Percentiles rank a stretch among this genome's conserved stretches.
These are phyloP conservation scores for Eucidaris tribuloides DNA, from an alignment of 35 echinoderm and acorn worm species.

Conservation along the genomic window DNA sequence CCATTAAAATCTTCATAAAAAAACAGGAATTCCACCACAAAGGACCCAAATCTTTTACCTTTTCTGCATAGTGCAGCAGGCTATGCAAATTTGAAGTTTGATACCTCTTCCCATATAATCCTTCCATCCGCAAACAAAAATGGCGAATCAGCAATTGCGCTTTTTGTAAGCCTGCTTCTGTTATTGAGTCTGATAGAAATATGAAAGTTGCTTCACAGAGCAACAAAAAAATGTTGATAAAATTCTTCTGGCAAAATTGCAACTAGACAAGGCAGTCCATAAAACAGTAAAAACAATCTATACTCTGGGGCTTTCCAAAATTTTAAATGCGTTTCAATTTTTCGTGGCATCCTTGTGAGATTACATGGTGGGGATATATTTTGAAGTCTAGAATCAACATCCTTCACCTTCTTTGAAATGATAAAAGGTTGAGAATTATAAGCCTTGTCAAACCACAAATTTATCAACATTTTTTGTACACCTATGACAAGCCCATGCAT, in stretches of 20 bases:
- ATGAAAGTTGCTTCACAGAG: background rate
- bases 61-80: background rate
- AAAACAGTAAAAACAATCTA: conserved; percentile 3
- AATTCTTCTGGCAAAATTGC: background rate
- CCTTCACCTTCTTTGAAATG: background rate
- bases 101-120: conserved; percentile 5
- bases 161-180: background rate
- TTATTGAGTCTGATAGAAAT: background rate
- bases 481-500: background rate
- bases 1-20: conserved; percentile 25
- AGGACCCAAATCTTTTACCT: background rate
- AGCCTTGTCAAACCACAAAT: background rate
- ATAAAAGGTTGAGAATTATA: background rate
- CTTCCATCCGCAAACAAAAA: background rate
- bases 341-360: background rate
- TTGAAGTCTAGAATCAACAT: background rate
- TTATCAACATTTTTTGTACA: background rate
- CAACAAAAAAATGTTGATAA: conserved; percentile 7
- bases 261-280: background rate
- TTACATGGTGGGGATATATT: background rate
- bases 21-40: conserved; percentile 13
- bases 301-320: conserved; percentile 27
- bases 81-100: background rate
- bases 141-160: background rate
- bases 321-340: background rate